A percentile compares a stretch with the other conserved stretches of the same genome.
phyloP scores from a whole-genome alignment of 2,797 vertebrate species.

The Etheostoma perlongum region DNA sequence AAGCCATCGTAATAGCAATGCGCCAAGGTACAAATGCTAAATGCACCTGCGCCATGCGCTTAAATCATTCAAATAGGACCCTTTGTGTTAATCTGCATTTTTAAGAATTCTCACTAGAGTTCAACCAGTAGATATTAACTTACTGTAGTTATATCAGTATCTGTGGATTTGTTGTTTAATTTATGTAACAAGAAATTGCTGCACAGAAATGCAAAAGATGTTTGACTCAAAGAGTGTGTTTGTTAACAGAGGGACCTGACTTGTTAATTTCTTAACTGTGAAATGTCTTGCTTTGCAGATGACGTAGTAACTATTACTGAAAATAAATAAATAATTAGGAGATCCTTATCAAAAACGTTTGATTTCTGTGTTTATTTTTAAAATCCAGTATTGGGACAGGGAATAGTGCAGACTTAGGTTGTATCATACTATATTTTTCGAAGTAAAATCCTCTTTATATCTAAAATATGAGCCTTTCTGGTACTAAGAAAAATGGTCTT shows the following conservation, averaged over 20 bases:
- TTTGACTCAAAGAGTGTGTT: constrained; percentile 2
- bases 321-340: background rate
- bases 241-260: background rate
- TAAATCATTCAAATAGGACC: too few relatives aligned
- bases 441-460: background rate
- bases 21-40: too few relatives aligned
- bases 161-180: background rate
- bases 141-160: background rate
- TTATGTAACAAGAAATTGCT: background rate
- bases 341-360: background rate
- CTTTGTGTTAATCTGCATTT: background rate
- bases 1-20: too few relatives aligned
- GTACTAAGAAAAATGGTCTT: background rate
- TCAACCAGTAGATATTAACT: background rate
- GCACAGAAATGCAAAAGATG: background rate
- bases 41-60: too few relatives aligned
- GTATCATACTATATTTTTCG: background rate
- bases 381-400: background rate
- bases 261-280: background rate
- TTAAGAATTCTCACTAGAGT: background rate
- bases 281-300: background rate
- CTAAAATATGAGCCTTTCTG: background rate
- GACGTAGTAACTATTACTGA: background rate
- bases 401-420: accelerated
- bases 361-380: background rate